phyloP scores from a whole-genome alignment of 1,140 invertebrate species.

The Megalonaias nervosa region DNA sequence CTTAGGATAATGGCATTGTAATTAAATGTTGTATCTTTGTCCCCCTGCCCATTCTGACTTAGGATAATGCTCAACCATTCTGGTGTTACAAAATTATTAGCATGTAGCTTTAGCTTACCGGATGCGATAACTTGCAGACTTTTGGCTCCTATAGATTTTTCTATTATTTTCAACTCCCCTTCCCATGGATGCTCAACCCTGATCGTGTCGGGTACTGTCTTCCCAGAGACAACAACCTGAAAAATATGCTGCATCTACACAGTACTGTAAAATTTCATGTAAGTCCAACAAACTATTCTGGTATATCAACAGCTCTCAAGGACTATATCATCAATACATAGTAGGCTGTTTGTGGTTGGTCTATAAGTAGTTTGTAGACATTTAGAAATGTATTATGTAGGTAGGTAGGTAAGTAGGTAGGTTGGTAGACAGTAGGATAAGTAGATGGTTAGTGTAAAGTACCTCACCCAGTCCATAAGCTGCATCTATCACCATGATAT shows the following conservation, averaged over 20 bases:
- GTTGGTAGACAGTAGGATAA: not conserved
- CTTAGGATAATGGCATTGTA: not conserved
- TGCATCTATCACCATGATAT: slow-evolving; percentile 80
- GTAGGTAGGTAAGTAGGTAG: too few species aligned
- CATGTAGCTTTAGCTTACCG: slow-evolving; percentile 27
- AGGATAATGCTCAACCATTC: not conserved
- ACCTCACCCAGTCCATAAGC: slow-evolving; percentile 88
- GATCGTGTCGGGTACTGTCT: slow-evolving; percentile 83
- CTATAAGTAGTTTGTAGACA: not conserved
- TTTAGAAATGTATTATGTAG: not conserved
- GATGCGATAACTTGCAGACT: slow-evolving; percentile 72
- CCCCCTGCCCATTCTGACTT: not conserved
- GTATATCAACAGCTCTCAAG: not conserved
- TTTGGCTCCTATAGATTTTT: slow-evolving; percentile 76
- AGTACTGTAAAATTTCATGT: not conserved
- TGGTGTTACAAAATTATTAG: not conserved
- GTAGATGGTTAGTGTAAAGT: not conserved
- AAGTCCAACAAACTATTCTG: not conserved
- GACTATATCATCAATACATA: not conserved
- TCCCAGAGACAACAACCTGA: slow-evolving; percentile 84
- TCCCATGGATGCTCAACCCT: slow-evolving; percentile 74
- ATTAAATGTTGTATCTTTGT: not conserved
- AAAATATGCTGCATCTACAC: slow-evolving; percentile 45
- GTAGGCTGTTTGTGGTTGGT: not conserved
- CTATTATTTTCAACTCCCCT: slow-evolving; percentile 71